phyloP scores from a whole-genome alignment of 35 echinoderm and acorn worm species.

The Amphiura filiformis region DNA sequence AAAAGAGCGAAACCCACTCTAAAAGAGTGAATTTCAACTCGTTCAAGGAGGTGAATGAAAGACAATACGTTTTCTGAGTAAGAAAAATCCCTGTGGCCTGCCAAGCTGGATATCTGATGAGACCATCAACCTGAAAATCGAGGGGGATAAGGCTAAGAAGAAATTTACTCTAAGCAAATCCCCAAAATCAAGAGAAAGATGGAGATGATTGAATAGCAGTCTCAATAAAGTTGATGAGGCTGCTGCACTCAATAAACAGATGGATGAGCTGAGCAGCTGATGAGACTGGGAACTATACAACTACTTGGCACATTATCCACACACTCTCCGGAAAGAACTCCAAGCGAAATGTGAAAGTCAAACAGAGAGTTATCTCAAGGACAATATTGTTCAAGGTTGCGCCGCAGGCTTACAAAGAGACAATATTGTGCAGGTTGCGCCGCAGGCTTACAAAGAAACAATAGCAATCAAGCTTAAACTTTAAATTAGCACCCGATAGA shows the following conservation, averaged over 20 bases:
- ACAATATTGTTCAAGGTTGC: no score
- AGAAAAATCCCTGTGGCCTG: not conserved
- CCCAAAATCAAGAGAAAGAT: slow-evolving; percentile 6
- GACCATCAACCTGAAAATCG: not conserved
- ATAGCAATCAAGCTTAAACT: no score
- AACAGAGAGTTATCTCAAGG: not conserved
- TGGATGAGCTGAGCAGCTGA: slow-evolving; percentile 28
- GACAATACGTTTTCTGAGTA: no score
- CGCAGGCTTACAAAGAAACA: no score
- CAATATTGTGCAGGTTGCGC: no score
- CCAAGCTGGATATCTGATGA: slow-evolving; percentile 27
- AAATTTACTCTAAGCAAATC: not conserved
- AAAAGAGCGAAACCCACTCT: no score
- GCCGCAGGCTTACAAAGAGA: no score
- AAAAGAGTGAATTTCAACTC: no score
- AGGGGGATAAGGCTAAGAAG: slow-evolving; percentile 21
- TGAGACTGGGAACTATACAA: slow-evolving; percentile 21
- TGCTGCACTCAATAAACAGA: slow-evolving; percentile 20
- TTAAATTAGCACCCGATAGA: no score
- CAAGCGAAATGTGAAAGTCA: slow-evolving; percentile 28
- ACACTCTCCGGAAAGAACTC: slow-evolving; percentile 16
- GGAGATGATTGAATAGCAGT: slow-evolving; percentile 12
- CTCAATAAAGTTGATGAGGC: slow-evolving; percentile 15
- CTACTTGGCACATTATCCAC: slow-evolving; percentile 37
- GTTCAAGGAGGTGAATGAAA: no score